A percentile compares a stretch with the other conserved stretches of the same genome.
These are phyloP conservation scores for Centropus bengalensis DNA, from an alignment of 2,113 vertebrate species.

Conservation along the genomic window DNA sequence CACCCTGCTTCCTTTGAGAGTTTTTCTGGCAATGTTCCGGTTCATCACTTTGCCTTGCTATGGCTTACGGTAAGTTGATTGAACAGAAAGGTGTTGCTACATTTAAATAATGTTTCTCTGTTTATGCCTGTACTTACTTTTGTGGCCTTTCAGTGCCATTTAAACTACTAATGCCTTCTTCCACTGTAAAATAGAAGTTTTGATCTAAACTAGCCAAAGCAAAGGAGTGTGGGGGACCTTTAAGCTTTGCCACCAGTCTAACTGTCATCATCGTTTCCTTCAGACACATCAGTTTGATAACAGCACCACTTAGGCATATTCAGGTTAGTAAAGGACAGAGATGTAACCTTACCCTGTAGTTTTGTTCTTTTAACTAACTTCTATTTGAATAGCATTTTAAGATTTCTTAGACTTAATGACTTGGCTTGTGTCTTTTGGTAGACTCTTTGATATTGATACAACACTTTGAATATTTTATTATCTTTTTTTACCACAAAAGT, in stretches of 20 bases:
- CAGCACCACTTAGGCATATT: not conserved
- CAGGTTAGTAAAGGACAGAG: conserved; percentile 8
- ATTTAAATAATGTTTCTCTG: not conserved
- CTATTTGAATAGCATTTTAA: not conserved
- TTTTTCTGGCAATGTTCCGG: conserved; percentile 88
- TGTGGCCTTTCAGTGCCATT: not conserved
- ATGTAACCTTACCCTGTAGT: not conserved
- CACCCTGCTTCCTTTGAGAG: conserved; percentile 93
- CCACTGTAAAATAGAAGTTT: not conserved
- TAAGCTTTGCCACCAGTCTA: not conserved
- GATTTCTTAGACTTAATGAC: not conserved
- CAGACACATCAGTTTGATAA: not conserved
- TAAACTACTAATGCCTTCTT: not conserved
- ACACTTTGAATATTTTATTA: not conserved
- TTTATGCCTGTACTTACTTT: not conserved
- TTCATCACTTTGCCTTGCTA: conserved; percentile 93
- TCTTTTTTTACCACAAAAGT: not conserved
- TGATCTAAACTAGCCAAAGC: not conserved
- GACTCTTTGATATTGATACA: not conserved
- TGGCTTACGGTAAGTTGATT: conserved; percentile 87
- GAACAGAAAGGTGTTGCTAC: not conserved
- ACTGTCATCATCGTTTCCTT: not conserved
- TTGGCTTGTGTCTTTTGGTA: not conserved
- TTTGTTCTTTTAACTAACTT: not conserved
- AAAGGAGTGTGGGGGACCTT: not conserved